These are phyloP conservation scores for Sinonovacula constricta DNA, from an alignment of 1,140 invertebrate species.

Conservation along the genomic window DNA sequence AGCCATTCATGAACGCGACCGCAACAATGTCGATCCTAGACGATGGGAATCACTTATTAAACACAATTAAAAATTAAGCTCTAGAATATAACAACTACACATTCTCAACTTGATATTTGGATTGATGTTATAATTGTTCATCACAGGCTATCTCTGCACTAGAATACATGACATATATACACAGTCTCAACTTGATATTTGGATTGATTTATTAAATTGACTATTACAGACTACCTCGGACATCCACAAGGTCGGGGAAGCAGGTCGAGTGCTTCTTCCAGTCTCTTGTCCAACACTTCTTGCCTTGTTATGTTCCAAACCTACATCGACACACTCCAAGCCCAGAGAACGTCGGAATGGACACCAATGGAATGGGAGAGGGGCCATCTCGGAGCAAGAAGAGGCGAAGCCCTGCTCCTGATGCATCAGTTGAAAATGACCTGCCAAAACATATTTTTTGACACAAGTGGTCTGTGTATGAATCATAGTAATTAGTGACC, in stretches of 20 bases:
- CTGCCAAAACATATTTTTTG: constrained; percentile 19
- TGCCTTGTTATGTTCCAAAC: constrained; percentile 33
- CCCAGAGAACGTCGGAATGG: background rate
- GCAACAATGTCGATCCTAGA: too few relatives aligned
- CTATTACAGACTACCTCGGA: constrained; percentile 20
- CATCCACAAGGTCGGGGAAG: constrained; percentile 33
- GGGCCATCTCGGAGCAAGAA: constrained; percentile 24
- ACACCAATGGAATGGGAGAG: constrained; percentile 18
- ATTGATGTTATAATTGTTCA: background rate
- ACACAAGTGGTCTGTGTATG: too few relatives aligned
- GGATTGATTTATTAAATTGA: background rate
- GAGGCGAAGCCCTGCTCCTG: constrained; percentile 27
- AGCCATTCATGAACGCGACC: too few relatives aligned
- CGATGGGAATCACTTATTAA: background rate
- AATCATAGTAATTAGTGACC: too few relatives aligned
- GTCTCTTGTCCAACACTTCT: constrained; percentile 34
- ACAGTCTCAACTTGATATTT: too few relatives aligned
- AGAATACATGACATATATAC: too few relatives aligned
- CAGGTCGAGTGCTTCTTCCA: constrained; percentile 26
- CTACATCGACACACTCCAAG: background rate
- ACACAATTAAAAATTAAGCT: background rate
- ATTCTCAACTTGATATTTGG: background rate
- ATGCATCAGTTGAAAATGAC: constrained; percentile 21
- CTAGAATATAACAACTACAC: background rate
- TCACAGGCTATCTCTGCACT: background rate